phyloP scores from a whole-genome alignment of 1,140 invertebrate genomes.

The Papilio glaucus region DNA sequence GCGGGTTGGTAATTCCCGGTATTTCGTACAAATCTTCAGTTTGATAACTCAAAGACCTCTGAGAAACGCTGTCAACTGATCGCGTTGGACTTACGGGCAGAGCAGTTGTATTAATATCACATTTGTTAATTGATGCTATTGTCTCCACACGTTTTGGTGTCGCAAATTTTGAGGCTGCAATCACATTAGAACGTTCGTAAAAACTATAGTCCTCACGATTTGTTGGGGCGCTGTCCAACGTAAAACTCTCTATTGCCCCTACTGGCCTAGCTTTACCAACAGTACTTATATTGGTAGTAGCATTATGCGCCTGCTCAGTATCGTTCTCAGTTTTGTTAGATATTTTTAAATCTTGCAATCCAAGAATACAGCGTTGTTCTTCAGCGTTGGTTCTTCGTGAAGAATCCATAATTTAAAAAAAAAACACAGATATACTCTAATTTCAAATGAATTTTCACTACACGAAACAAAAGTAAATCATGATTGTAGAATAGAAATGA shows the following conservation, averaged over 20 bases:
- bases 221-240: slow-evolving; percentile 69
- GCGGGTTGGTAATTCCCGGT: slow-evolving; percentile 69
- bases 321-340: slow-evolving; percentile 79
- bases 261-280: slow-evolving; percentile 73
- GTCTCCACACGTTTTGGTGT: slow-evolving; percentile 89
- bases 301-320: slow-evolving; percentile 79
- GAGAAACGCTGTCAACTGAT: slow-evolving; percentile 85
- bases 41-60: slow-evolving; percentile 86
- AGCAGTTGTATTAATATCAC: slow-evolving; percentile 71
- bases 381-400: slow-evolving; percentile 76
- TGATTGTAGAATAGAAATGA: slow-evolving; percentile 55
- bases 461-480: slow-evolving; percentile 60
- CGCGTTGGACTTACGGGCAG: slow-evolving; percentile 78
- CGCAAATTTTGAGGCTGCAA: slow-evolving; percentile 90
- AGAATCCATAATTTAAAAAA: slow-evolving; percentile 65
- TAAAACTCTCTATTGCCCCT: slow-evolving; percentile 81
- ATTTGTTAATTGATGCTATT: slow-evolving; percentile 84
- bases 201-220: slow-evolving; percentile 80
- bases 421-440: slow-evolving; percentile 23
- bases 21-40: slow-evolving; percentile 80
- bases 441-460: slow-evolving; percentile 40
- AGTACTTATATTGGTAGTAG: slow-evolving; percentile 63
- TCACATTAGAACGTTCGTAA: slow-evolving; percentile 80
- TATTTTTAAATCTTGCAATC: slow-evolving; percentile 82
- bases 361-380: slow-evolving; percentile 76